Percentiles rank a stretch among this genome's conserved stretches.
phyloP scores from a whole-genome alignment of 2,113 vertebrate species.

The Mellivora capensis region DNA sequence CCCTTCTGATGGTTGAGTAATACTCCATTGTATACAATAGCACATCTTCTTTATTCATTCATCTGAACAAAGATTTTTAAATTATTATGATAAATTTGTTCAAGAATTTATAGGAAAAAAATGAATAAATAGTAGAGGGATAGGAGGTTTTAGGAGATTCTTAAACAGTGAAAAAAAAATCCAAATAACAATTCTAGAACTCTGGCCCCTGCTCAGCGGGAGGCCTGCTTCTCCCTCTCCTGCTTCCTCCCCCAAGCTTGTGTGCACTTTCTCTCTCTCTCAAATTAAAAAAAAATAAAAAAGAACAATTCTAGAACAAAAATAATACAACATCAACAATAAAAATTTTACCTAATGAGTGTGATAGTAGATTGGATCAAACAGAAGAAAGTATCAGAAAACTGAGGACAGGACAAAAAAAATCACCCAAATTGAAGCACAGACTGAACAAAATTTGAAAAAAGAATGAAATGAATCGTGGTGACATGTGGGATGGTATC shows the following conservation, averaged over 20 bases:
- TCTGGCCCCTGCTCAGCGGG: neutral
- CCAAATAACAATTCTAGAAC: neutral
- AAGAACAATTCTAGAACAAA: neutral
- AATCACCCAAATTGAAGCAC: neutral
- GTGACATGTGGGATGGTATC: neutral
- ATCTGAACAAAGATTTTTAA: neutral
- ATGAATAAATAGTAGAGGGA: neutral
- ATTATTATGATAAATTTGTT: neutral
- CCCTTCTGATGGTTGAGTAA: neutral
- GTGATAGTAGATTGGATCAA: neutral
- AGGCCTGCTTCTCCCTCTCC: neutral
- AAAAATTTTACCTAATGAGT: neutral
- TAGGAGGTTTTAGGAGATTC: neutral
- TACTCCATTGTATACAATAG: neutral
- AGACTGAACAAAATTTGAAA: neutral
- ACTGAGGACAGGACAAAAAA: neutral
- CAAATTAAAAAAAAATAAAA: neutral
- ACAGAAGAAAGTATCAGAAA: constrained; percentile 15
- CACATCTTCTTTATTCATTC: neutral
- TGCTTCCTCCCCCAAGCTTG: neutral
- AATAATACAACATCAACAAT: neutral
- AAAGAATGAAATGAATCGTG: neutral
- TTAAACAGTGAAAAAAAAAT: neutral
- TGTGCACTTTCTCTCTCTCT: too few species aligned
- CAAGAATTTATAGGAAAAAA: neutral